These are phyloP conservation scores for Ibycter americanus DNA, from an alignment of 2,797 vertebrate genomes.

Conservation along the genomic window DNA sequence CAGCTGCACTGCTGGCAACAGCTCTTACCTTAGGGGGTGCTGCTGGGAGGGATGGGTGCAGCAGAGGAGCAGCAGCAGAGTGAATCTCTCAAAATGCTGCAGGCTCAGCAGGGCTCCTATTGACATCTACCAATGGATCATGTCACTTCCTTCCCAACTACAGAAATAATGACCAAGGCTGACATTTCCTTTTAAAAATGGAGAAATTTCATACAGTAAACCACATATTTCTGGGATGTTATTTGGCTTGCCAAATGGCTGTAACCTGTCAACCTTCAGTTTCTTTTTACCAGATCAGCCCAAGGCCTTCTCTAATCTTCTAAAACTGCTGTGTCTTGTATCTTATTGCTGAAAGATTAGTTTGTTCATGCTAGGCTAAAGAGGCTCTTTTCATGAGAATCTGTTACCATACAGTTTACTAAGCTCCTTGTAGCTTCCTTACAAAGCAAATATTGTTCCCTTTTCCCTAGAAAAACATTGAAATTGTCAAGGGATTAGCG, in stretches of 20 bases:
- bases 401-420: neutral
- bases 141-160: neutral
- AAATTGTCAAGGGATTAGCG: neutral
- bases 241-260: neutral
- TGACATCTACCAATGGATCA: neutral
- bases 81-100: neutral
- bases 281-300: neutral
- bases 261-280: neutral
- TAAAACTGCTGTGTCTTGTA: neutral
- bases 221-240: neutral
- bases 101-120: neutral
- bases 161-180: neutral
- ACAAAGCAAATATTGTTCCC: neutral
- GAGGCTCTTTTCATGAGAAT: neutral
- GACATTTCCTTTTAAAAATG: neutral
- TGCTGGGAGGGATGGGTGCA: fast-evolving
- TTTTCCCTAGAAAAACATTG: neutral
- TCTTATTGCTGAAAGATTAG: neutral
- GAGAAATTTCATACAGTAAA: neutral
- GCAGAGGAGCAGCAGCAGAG: neutral
- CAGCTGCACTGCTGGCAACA: neutral
- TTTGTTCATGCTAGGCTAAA: neutral
- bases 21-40: neutral
- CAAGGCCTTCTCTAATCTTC: neutral
- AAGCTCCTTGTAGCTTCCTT: neutral